A percentile compares a stretch with the other conserved stretches of the same genome.
phyloP scores from a whole-genome alignment of 2,888 invertebrate genomes.

The Protula sp. region DNA sequence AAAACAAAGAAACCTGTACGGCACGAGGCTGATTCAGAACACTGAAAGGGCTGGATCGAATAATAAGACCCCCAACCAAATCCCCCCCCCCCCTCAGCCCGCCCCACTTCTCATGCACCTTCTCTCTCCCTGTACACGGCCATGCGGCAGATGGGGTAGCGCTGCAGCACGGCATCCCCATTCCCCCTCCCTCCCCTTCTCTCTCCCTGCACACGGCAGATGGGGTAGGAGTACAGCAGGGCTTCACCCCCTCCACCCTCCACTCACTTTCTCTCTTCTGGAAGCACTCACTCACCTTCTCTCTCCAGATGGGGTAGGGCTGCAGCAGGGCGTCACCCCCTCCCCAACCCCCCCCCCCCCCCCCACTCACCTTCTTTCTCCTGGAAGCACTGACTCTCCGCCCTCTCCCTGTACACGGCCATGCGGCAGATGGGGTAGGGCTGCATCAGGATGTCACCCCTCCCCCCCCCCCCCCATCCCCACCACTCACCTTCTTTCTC shows the following conservation, averaged over 20 bases:
- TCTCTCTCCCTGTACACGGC: slow-evolving; percentile 56
- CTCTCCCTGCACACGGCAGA: slow-evolving; percentile 54
- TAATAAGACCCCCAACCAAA: too few species aligned
- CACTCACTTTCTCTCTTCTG: neutral
- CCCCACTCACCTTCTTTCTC: neutral
- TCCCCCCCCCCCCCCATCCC: too few species aligned
- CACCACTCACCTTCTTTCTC: neutral
- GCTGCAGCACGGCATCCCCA: slow-evolving; percentile 48
- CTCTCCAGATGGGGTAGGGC: slow-evolving; percentile 52
- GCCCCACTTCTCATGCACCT: too few species aligned
- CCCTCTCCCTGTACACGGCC: slow-evolving; percentile 55
- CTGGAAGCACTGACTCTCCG: slow-evolving; percentile 24
- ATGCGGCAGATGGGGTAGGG: slow-evolving; percentile 51
- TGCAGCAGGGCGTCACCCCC: slow-evolving; percentile 50
- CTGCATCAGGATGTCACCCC: too few species aligned
- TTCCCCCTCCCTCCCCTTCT: slow-evolving; percentile 50
- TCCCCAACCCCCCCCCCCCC: too few species aligned
- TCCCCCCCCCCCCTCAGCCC: too few species aligned
- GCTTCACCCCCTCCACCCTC: too few species aligned
- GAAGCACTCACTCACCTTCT: slow-evolving; percentile 29
- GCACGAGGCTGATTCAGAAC: too few species aligned
- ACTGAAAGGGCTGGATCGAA: too few species aligned
- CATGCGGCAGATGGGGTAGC: slow-evolving; percentile 51
- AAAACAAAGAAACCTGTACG: too few species aligned
- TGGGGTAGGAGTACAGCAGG: slow-evolving; percentile 48